A percentile compares a stretch with the other conserved stretches of the same genome.
Conservation (phyloP, 2,113 vertebrate genomes). For the Phycodurus eques region DNA sequence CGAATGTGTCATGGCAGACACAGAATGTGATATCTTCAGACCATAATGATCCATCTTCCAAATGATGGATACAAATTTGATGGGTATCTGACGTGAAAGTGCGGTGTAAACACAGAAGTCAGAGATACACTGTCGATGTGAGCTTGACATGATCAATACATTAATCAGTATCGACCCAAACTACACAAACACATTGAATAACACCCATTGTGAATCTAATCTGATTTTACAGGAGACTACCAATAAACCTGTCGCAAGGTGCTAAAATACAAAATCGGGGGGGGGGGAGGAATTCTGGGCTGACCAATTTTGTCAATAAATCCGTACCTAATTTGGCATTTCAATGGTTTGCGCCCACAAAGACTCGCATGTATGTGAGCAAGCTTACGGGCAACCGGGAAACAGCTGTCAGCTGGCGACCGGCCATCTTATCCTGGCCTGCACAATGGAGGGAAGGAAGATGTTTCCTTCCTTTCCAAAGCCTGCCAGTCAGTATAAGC, state of each 20-base stretch:
- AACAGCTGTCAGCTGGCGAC: constrained; percentile 66
- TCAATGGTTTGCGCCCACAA: not conserved
- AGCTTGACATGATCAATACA: too few species aligned
- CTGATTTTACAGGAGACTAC: not conserved
- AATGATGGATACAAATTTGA: too few species aligned
- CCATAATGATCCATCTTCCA: not conserved
- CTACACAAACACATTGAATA: too few species aligned
- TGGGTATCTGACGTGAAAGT: too few species aligned
- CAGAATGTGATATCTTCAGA: too few species aligned
- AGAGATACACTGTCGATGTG: too few species aligned
- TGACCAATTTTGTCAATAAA: not conserved
- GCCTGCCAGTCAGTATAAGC: constrained; percentile 24
- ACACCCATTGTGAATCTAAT: too few species aligned
- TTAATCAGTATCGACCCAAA: too few species aligned
- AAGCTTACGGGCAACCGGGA: constrained; percentile 42
- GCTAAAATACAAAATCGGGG: not conserved
- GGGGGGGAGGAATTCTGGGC: not conserved
- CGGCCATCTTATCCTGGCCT: constrained; percentile 66
- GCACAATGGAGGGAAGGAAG: constrained; percentile 75
- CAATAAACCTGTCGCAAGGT: not conserved
- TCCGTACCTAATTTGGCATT: not conserved
- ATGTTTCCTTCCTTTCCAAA: constrained; percentile 64
- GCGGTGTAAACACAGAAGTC: too few species aligned
- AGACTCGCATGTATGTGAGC: not conserved
- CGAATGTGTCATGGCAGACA: not conserved